Conservation (phyloP, 2,888 invertebrate species). For the Diachrysia chrysitis region DNA sequence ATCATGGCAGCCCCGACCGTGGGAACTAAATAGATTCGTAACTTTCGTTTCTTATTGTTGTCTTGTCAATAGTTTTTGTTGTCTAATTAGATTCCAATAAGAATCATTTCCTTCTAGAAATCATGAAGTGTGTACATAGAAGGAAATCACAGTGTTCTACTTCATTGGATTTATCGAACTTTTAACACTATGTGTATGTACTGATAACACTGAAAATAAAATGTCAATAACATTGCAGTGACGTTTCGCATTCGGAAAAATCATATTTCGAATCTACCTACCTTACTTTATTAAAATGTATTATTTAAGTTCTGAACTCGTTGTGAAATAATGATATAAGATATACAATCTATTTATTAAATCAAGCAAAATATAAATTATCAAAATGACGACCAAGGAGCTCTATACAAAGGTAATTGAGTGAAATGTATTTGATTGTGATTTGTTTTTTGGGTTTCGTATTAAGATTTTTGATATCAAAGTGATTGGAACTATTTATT, state of each 20-base stretch:
- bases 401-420: conserved; percentile 85
- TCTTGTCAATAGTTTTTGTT: conserved; percentile 65
- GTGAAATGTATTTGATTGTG: conserved; percentile 50
- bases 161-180: conserved; percentile 47
- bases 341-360: conserved; percentile 55
- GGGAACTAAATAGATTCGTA: conserved; percentile 71
- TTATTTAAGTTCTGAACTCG: conserved; percentile 75
- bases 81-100: conserved; percentile 72
- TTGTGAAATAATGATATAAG: conserved; percentile 77
- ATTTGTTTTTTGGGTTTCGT: conserved; percentile 48
- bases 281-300: conserved; percentile 82
- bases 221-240: conserved; percentile 82
- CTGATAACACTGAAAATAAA: conserved; percentile 76
- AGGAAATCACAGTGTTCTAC: conserved; percentile 26
- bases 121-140: conserved; percentile 57
- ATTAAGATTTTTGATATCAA: conserved; percentile 59
- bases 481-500: conserved; percentile 30
- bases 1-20: conserved; percentile 77
- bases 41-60: conserved; percentile 80
- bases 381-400: conserved; percentile 88
- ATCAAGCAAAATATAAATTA: conserved; percentile 51
- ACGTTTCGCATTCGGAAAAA: conserved; percentile 83
- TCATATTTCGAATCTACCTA: conserved; percentile 83
- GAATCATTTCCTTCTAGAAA: conserved; percentile 71
- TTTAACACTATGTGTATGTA: conserved; percentile 68